A percentile compares a stretch with the other conserved stretches of the same genome.
phyloP scores from a whole-genome alignment of 1,140 invertebrate species.

The Meloidogyne hapla region DNA sequence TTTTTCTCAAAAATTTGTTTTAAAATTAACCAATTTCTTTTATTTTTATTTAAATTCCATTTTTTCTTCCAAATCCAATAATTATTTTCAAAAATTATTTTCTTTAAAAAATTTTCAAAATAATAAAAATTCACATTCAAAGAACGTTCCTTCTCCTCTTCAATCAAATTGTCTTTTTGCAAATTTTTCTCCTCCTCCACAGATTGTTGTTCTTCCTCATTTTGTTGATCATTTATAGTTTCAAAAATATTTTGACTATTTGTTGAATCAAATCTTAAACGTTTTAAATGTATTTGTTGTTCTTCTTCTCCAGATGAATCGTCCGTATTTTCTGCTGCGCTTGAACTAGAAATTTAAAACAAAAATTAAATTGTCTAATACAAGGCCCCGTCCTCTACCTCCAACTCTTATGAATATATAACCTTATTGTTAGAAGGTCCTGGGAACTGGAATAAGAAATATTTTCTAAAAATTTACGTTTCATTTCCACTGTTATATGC shows the following conservation, averaged over 20 bases:
- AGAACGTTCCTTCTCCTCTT: not conserved
- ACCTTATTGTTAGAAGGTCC: not conserved
- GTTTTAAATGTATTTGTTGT: constrained; percentile 1
- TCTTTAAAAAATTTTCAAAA: not conserved
- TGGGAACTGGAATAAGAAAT: not conserved
- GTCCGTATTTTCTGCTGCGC: not conserved
- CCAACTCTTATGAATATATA: no score
- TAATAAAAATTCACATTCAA: not conserved
- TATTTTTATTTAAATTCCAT: not conserved
- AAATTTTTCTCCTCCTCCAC: not conserved
- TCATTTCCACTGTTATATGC: not conserved
- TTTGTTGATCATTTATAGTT: not conserved
- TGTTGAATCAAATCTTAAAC: not conserved
- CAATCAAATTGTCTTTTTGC: not conserved
- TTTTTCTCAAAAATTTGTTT: no score
- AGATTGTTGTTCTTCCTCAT: not conserved
- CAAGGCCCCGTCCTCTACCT: no score
- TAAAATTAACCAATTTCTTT: not conserved
- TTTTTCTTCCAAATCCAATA: not conserved
- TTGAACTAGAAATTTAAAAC: not conserved
- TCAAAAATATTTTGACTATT: constrained; percentile 6
- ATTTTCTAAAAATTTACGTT: not conserved
- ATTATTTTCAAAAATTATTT: not conserved
- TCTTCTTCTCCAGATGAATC: not conserved
- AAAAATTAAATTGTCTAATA: not conserved